These are phyloP conservation scores for Apis cerana DNA, from an alignment of 1,140 invertebrate genomes.

Conservation along the genomic window DNA sequence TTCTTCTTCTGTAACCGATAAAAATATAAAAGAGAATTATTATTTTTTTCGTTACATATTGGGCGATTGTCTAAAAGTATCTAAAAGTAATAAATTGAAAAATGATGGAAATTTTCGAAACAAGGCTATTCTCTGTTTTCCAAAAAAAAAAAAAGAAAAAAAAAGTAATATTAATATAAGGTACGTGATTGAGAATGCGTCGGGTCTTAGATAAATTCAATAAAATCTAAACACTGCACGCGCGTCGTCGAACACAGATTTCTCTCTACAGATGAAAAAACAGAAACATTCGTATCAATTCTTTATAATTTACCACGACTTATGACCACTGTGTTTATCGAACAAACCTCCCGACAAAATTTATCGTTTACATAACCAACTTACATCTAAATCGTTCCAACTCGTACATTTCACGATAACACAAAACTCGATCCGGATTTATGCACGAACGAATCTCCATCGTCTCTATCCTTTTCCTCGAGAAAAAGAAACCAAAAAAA, in stretches of 20 bases:
- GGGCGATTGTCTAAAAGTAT: not conserved
- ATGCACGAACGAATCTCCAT: too few species aligned
- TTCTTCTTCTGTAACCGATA: not conserved
- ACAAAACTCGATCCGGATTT: too few species aligned
- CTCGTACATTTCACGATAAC: not conserved
- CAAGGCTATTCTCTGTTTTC: not conserved
- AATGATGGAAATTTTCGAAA: not conserved
- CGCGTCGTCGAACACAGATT: not conserved
- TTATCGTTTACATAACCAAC: not conserved
- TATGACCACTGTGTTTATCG: conserved; percentile 4
- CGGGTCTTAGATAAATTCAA: not conserved
- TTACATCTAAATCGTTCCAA: not conserved
- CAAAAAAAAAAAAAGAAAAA: too few species aligned
- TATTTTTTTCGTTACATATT: too few species aligned
- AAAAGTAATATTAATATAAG: not conserved
- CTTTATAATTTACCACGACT: not conserved
- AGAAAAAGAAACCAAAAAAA: too few species aligned
- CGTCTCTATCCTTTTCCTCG: too few species aligned
- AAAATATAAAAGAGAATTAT: not conserved
- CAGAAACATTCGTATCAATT: not conserved
- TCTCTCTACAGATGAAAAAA: too few species aligned
- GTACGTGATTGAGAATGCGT: not conserved
- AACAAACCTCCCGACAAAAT: conserved; percentile 2
- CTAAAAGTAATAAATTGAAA: not conserved
- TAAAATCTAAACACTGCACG: not conserved